Evolutionary conservation across 2,113 vertebrate species (phyloP), one percentile per base, ranked within the genome.

Genomic region (Beaufortia kweichowensis): DNA sequence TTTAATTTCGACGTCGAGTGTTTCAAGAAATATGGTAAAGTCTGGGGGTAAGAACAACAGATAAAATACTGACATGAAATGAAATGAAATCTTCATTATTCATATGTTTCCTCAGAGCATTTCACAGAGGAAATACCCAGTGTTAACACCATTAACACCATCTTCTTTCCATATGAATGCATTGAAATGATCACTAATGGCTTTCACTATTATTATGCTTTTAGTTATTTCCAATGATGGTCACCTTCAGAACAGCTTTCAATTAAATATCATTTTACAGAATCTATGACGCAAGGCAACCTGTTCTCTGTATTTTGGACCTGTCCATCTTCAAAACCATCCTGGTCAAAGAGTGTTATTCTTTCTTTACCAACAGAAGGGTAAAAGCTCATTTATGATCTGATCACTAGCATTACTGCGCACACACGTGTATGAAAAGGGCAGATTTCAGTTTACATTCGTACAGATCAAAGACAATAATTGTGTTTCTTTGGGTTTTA

Each of bases 1-100:
- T 3, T 24, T 12, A 1, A 60, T 2, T 93, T 90, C 72, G 91
- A 93, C 78, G 19, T 73, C 79, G 75, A 69, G 9, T 92, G 90
- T 85, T 90, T 85, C 75, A 78, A 89, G 70, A 92, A 90, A 63
- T 92, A 91, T 1, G 91, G 91, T 6, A 90, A 78, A 79, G 75
- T 90, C 21, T 93, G 90, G 90, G 90, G 87, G 89, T 92, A 76
- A 92, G 92, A 86, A 7, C 1, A 39, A 26, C 56, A 11, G 15
- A 50, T 46, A 15, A 12, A 46, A 46, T 46, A 46, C 14, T 46
- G 14, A 14, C 10, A 46, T 46, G 3, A 46, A 8, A 43, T 43
- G 9, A 43, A 14, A 43, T 43, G 7, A 35, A n/a, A 39, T 39
- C 35, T 39, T 10, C 6, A 39, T 39, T 39, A 46, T 46, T 46